A percentile compares a stretch with the other conserved stretches of the same genome.
These are phyloP conservation scores for Parelbella ahira DNA, from an alignment of 2,888 invertebrate species.

Conservation along the genomic window DNA sequence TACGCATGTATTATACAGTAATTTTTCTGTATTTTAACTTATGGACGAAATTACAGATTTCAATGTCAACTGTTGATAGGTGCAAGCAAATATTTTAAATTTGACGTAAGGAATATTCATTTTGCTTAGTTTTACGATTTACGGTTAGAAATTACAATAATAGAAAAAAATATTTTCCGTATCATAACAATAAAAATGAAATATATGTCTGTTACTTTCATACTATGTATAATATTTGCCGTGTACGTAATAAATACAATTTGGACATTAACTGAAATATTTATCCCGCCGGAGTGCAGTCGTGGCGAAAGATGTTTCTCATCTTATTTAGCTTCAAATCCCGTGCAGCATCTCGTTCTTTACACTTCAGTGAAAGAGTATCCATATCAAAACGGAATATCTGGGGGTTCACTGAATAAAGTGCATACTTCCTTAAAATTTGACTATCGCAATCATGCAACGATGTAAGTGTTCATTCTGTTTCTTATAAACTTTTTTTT, in stretches of 20 bases:
- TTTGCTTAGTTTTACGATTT: neutral
- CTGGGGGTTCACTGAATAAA: constrained; percentile 66
- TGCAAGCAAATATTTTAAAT: too few relatives aligned
- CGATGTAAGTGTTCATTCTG: constrained; percentile 50
- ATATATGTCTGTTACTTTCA: constrained; percentile 81
- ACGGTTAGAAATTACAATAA: neutral
- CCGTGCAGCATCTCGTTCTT: constrained; percentile 84
- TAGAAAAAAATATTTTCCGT: neutral
- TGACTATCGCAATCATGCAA: constrained; percentile 79
- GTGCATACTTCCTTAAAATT: constrained; percentile 83
- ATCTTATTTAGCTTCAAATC: constrained; percentile 84
- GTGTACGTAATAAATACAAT: constrained; percentile 87
- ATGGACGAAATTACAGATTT: neutral
- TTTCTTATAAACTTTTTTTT: constrained; percentile 9
- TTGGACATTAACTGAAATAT: constrained; percentile 87
- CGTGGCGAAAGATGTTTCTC: constrained; percentile 83
- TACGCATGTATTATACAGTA: too few relatives aligned
- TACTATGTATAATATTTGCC: constrained; percentile 83
- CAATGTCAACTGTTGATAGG: neutral
- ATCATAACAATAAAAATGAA: constrained; percentile 46
- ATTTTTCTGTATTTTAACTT: neutral
- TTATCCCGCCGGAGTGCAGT: constrained; percentile 85
- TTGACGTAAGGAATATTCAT: neutral
- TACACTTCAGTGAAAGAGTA: constrained; percentile 83
- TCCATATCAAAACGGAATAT: constrained; percentile 75